A percentile compares a stretch with the other conserved stretches of the same genome.
phyloP scores from a whole-genome alignment of 2,888 invertebrate genomes.

The Morinoia aosen region DNA sequence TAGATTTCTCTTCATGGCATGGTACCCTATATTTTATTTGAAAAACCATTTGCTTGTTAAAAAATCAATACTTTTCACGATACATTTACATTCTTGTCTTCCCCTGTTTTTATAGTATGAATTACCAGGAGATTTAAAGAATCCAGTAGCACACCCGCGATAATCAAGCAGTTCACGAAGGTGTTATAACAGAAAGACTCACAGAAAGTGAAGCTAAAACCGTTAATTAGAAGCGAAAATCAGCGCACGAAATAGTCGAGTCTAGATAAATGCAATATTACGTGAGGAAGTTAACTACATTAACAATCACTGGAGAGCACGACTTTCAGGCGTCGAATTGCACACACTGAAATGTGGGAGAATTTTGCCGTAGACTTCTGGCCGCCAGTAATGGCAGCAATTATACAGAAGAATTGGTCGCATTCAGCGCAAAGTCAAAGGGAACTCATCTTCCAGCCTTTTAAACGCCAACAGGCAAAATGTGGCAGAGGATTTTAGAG shows the following conservation, averaged over 20 bases:
- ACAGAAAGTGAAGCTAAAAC: not conserved
- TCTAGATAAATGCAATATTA: not conserved
- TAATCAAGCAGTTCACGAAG: not conserved
- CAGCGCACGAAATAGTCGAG: not conserved
- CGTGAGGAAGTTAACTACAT: not conserved
- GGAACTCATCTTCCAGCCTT: conserved; percentile 51
- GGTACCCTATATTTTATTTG: not conserved
- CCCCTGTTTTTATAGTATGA: not conserved
- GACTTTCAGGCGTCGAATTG: not conserved
- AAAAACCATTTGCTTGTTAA: not conserved
- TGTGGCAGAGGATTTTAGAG: conserved; percentile 48
- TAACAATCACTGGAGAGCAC: not conserved
- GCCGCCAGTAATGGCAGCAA: conserved; percentile 46
- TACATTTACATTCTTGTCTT: not conserved
- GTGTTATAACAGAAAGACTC: not conserved
- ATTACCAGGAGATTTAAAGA: not conserved
- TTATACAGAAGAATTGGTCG: conserved; percentile 52
- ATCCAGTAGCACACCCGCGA: not conserved
- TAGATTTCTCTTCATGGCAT: not conserved
- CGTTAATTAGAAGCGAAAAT: not conserved
- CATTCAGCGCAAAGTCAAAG: conserved; percentile 46
- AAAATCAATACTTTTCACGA: not conserved
- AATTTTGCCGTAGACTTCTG: conserved; percentile 40
- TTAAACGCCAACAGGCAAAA: conserved; percentile 51
- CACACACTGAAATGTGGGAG: conserved; percentile 41